Evolutionary conservation across 2,888 invertebrate genomes (phyloP), one percentile per base, ranked within the genome.

Genomic region (Helicoverpa assulta): DNA sequence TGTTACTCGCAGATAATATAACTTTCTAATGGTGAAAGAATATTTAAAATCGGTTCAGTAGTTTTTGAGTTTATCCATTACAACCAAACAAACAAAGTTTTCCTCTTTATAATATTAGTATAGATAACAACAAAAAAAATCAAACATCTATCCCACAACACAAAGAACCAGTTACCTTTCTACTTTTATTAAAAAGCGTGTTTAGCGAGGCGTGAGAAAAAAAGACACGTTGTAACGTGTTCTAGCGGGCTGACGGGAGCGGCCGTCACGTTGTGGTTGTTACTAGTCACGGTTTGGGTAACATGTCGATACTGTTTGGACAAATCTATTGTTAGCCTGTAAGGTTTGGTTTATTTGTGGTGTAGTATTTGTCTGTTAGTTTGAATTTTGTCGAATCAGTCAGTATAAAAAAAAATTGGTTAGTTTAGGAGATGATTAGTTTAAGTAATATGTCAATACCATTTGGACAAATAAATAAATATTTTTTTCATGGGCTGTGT

Each of bases 221-320:
- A 76, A 58, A 79, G 65, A 47, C 75, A 67, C 29, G 70, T 70
- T 68, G 63, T 53, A 73, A 59, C 69, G 37, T 55, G 69, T 29
- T 40, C 60, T 73, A 71, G 67, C 62, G 65, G 40, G 59, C 68
- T 68, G 76, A 66, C 60, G 65, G 53, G 63, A 62, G 43, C 40
- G 43, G 62, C 67, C 53, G 71, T 63, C 76, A 74, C 61, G 59
- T 59, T 73, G 55, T 55, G 70, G 73, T 80, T 76, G 81, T 74
- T 43, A 68, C 81, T 64, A 70, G 80, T 79, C 79, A 72, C 76
- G 71, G 57, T 57, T 63, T 12, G 54, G 72, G 57, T 57, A 76
- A 74, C 73, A 76, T 52, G 71, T 76, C 82, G 68, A 78, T 80
- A 63, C 43, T 18, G 57, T 59, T 81, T 68, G 50, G 52, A 60